Evolutionary conservation across 2,888 invertebrate genomes (phyloP), one percentile per base, ranked within the genome.

Genomic region (Drosophila greeni): DNA sequence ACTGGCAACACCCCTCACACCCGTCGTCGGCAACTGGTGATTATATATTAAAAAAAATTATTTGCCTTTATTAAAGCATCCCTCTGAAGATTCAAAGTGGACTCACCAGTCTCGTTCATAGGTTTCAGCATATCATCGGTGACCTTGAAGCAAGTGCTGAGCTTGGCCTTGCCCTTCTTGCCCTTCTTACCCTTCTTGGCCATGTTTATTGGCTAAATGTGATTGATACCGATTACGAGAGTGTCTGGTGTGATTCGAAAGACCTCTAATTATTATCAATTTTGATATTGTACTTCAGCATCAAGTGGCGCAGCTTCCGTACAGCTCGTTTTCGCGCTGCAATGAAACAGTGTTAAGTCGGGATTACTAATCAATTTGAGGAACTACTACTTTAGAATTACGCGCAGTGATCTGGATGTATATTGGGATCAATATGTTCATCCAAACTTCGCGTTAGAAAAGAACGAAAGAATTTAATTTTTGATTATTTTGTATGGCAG

Each of bases 281-380:
- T 66, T 75, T 58, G 59, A 82, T 85, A 45, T 86, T 85, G 76
- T 88, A 87, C 67, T 87, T 88, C 73, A 84, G 66, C 64, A 87
- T 67, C 55, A 87, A 78, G 52, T 85, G 81, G 65, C 81, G 86
- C 78, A 87, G 64, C 75, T 88, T 86, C 59, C 86, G 73, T 54
- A 87, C 74, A 47, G 87, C 88, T 69, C 85, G 84, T 66, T 74
- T 78, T 57, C 87, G 87, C 6, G 87, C 87, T 87, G 74, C 20
- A 84, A 79, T 49, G 26, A 64, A 2, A 42, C 5, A 16, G 18
- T 3, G 23, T 24, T 37, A 29, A n/a, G 16, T 3, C 16, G 7
- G 16, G n/a, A 6, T 2, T 9, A 24, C n/a, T 9, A 45, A n/a
- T 37, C 5, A 16, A 29, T 37, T 26, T 24, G 0, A 20, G 14